Evolutionary conservation across 2,113 vertebrate species (phyloP).

Genomic region (Ranitomeya variabilis): DNA sequence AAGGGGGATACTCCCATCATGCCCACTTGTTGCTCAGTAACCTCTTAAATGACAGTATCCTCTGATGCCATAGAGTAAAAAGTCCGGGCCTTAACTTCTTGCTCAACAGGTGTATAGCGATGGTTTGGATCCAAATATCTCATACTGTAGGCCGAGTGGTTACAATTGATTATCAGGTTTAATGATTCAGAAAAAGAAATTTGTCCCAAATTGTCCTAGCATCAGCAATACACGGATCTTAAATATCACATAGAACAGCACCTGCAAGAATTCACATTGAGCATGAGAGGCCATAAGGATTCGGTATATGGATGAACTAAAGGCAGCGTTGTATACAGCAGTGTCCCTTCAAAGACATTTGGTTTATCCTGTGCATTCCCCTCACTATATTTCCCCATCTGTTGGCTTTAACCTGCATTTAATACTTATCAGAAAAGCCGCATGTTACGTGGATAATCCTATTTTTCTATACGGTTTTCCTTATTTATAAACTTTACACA

Average conservation of each 20-base stretch:
- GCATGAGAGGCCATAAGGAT: not conserved
- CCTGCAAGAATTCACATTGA: not conserved
- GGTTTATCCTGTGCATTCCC: not conserved
- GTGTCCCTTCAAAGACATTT: not conserved
- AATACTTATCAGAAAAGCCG: not conserved
- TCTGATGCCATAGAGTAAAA: not conserved
- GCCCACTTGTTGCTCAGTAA: not conserved
- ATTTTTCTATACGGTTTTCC: not conserved
- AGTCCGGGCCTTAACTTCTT: not conserved
- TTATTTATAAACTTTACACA: not conserved
- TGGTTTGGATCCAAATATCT: not conserved
- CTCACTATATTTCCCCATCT: not conserved
- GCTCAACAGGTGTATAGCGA: not conserved
- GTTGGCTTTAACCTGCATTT: not conserved
- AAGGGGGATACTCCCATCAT: not conserved
- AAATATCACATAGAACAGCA: conserved; percentile 1
- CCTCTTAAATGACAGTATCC: not conserved
- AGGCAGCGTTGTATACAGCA: conserved; percentile 10
- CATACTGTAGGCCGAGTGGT: not conserved
- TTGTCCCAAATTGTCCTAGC: not conserved
- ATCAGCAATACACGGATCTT: not conserved
- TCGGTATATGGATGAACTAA: not conserved
- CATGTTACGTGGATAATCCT: not conserved
- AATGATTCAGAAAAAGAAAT: not conserved
- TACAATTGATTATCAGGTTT: conserved; percentile 13